Percentiles rank a stretch among this genome's conserved stretches.
Conservation (phyloP, 2,888 invertebrate genomes). For the Scaptomyza reducta region DNA sequence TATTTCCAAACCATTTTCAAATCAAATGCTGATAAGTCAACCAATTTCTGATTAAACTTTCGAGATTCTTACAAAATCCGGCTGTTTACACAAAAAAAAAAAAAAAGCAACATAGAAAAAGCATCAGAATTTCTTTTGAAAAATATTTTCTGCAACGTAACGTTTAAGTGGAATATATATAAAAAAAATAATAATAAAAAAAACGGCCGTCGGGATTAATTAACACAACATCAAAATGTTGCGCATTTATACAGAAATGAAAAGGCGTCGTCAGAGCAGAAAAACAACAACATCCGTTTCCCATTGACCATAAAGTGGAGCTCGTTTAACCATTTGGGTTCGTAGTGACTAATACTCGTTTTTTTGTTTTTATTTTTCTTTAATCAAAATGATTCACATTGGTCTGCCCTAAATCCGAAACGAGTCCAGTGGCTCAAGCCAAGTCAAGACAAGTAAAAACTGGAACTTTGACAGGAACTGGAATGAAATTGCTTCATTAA, state of each 20-base stretch:
- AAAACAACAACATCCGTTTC: conserved; percentile 62
- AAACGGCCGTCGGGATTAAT: conserved; percentile 28
- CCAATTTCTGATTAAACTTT: conserved; percentile 4
- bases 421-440: conserved; percentile 48
- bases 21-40: conserved; percentile 10
- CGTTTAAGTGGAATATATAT: conserved; percentile 27
- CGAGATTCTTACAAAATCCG: conserved; percentile 19
- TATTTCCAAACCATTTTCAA: neutral
- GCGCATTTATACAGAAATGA: conserved; percentile 16
- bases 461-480: conserved; percentile 48
- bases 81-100: neutral
- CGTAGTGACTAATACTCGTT: conserved; percentile 32
- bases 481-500: conserved; percentile 33
- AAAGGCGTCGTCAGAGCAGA: conserved; percentile 29
- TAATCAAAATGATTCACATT: conserved; percentile 48
- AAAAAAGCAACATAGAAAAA: conserved; percentile 7
- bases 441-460: conserved; percentile 27
- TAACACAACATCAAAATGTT: conserved; percentile 15
- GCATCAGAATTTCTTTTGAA: neutral
- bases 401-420: conserved; percentile 64
- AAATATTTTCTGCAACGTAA: conserved; percentile 13
- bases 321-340: conserved; percentile 51
- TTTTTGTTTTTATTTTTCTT: neutral
- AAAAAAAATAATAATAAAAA: too few relatives aligned
- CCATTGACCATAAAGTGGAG: conserved; percentile 50